These are phyloP conservation scores for Trachelus stipa DNA, from an alignment of 2,888 invertebrate species.

Conservation along the genomic window DNA sequence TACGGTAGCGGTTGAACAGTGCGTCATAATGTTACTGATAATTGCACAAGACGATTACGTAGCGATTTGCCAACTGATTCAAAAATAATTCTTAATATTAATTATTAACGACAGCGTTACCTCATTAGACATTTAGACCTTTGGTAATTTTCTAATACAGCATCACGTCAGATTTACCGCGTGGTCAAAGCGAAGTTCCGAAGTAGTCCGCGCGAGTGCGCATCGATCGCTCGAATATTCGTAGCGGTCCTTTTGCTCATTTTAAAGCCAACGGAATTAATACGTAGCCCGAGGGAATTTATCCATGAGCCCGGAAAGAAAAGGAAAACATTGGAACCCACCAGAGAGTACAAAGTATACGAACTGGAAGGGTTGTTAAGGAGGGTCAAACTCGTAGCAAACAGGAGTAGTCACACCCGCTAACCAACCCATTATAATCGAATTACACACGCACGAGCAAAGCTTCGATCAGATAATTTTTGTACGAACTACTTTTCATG, in stretches of 20 bases:
- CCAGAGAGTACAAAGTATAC: not conserved
- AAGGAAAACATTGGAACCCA: not conserved
- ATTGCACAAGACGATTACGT: not conserved
- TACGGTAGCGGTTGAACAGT: not conserved
- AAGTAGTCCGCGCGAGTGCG: not conserved
- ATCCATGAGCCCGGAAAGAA: not conserved
- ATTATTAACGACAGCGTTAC: not conserved
- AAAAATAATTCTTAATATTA: not conserved
- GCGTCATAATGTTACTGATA: not conserved
- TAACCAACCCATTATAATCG: not conserved
- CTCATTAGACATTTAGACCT: not conserved
- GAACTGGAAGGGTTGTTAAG: not conserved
- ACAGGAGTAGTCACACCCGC: not conserved
- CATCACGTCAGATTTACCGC: not conserved
- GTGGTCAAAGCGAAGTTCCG: not conserved
- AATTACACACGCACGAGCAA: not conserved
- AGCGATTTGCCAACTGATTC: not conserved
- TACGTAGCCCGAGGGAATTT: not conserved
- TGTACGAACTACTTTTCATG: not conserved
- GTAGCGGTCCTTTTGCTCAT: not conserved
- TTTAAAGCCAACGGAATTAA: not conserved
- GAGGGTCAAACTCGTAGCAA: not conserved
- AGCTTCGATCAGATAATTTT: not conserved
- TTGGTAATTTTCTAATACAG: not conserved
- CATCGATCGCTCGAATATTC: not conserved